Conservation (phyloP, 2,113 vertebrate species). For the Thinocorus orbignyianus region DNA sequence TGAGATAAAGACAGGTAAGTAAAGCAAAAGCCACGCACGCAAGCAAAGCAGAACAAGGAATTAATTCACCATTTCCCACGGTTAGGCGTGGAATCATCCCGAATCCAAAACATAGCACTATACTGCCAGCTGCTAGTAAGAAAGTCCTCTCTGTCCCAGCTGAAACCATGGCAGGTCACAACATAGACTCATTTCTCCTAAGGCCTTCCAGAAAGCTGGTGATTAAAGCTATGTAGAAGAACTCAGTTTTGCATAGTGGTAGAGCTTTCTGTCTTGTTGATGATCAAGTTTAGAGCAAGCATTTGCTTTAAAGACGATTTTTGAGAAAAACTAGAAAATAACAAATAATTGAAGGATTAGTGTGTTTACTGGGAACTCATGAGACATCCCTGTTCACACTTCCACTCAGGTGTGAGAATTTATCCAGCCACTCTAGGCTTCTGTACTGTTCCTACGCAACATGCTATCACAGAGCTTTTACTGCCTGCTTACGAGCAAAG, state of each 20-base stretch:
- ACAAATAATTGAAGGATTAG: background rate
- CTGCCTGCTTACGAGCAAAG: background rate
- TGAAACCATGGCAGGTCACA: background rate
- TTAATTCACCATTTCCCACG: background rate
- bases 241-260: background rate
- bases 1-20: background rate
- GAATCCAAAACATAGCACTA: background rate
- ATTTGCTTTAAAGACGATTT: background rate
- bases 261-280: background rate
- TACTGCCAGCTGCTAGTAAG: background rate
- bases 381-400: background rate
- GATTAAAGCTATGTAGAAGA: background rate
- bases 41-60: background rate
- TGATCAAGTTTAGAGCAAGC: background rate
- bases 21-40: background rate
- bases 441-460: background rate
- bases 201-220: background rate
- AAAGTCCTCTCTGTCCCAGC: background rate
- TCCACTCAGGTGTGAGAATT: background rate
- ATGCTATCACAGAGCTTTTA: background rate
- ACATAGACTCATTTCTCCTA: background rate
- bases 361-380: background rate
- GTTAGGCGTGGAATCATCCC: background rate
- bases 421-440: background rate
- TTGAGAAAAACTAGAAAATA: background rate